Percentiles rank a stretch among this genome's conserved stretches.
Conservation (phyloP, 2,888 invertebrate species). For the Cyclophora punctaria region DNA sequence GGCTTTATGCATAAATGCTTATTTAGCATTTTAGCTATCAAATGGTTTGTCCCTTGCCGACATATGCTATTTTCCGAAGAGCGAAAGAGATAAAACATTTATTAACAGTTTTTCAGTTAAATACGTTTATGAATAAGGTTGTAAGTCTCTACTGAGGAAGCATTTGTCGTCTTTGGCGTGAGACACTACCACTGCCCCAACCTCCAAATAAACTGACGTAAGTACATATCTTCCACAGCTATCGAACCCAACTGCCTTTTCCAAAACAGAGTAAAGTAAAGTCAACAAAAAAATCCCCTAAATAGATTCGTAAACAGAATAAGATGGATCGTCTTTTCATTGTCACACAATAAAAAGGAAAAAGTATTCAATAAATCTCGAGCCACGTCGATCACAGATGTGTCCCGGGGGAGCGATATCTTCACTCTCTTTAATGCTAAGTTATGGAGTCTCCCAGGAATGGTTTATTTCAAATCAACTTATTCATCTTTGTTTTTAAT, state of each 20-base stretch:
- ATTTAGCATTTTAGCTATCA: too few species aligned
- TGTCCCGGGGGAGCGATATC: slow-evolving; percentile 41
- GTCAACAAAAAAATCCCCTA: too few species aligned
- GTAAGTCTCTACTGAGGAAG: too few species aligned
- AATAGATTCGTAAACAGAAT: slow-evolving; percentile 23
- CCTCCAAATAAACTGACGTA: neutral
- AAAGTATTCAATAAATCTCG: slow-evolving; percentile 66
- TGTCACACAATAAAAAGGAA: slow-evolving; percentile 42
- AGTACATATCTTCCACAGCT: neutral
- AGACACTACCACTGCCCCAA: neutral
- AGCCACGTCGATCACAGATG: slow-evolving; percentile 66
- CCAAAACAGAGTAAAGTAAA: slow-evolving; percentile 3
- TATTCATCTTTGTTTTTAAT: too few species aligned
- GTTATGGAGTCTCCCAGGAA: slow-evolving; percentile 11
- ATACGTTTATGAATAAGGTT: too few species aligned
- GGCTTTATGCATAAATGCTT: too few species aligned
- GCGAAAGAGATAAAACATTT: too few species aligned
- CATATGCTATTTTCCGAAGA: too few species aligned
- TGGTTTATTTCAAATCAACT: too few species aligned
- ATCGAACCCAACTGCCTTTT: too few species aligned
- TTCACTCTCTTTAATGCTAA: slow-evolving; percentile 51
- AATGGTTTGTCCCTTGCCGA: too few species aligned
- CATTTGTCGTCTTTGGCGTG: neutral
- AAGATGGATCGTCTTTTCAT: slow-evolving; percentile 56
- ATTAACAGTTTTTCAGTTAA: too few species aligned